Percentiles rank a stretch among this genome's conserved stretches.
These are phyloP conservation scores for Drosophila sordidula DNA, from an alignment of 2,888 invertebrate species.

Conservation along the genomic window DNA sequence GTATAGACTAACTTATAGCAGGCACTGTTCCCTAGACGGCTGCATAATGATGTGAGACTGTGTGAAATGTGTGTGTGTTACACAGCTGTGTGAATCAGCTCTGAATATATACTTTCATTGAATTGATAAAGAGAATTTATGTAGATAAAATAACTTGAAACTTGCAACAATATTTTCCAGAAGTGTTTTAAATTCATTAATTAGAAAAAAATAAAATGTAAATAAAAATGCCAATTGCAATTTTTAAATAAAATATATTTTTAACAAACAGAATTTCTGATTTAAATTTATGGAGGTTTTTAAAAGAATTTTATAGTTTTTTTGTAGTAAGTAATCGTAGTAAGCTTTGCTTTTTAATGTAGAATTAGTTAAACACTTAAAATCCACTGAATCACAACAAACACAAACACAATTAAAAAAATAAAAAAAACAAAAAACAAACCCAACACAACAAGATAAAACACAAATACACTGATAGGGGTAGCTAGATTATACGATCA, in stretches of 20 bases:
- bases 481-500: neutral
- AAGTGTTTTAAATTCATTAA: too few relatives aligned
- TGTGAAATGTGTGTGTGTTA: constrained; percentile 5
- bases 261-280: too few relatives aligned
- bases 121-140: neutral
- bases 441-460: too few relatives aligned
- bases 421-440: neutral
- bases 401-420: neutral
- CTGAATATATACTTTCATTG: constrained; percentile 4
- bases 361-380: neutral
- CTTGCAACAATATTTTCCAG: too few relatives aligned
- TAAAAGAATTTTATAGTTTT: too few relatives aligned
- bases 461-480: neutral
- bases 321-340: neutral
- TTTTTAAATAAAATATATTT: too few relatives aligned
- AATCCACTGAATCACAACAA: neutral
- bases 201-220: too few relatives aligned
- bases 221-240: too few relatives aligned
- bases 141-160: neutral
- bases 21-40: constrained; percentile 1
- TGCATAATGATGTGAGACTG: constrained; percentile 39
- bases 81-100: constrained; percentile 3
- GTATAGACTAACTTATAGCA: constrained; percentile 15
- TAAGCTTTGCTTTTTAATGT: neutral
- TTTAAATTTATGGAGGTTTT: too few relatives aligned